Conservation (phyloP, 2,888 invertebrate genomes). For the Spodoptera picta region DNA sequence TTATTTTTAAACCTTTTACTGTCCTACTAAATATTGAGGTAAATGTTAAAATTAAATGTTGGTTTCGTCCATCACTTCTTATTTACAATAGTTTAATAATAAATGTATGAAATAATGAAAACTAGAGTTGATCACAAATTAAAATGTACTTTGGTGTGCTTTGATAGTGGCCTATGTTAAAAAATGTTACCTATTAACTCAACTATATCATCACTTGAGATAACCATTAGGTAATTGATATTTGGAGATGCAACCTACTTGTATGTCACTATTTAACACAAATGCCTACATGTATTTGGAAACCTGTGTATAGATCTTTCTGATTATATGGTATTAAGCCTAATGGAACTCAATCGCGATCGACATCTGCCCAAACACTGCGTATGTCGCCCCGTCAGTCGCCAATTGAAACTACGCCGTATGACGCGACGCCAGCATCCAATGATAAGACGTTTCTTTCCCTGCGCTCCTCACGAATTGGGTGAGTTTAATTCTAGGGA, state of each 20-base stretch:
- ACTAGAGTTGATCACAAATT: neutral
- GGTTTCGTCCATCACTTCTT: neutral
- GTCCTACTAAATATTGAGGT: neutral
- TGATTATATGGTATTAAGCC: conserved; percentile 52
- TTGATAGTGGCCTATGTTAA: conserved; percentile 24
- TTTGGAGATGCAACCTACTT: conserved; percentile 36
- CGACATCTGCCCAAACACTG: conserved; percentile 52
- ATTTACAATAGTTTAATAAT: conserved; percentile 1
- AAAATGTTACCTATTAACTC: conserved; percentile 7
- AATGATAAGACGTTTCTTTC: conserved; percentile 50
- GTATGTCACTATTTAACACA: conserved; percentile 38
- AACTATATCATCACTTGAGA: conserved; percentile 16
- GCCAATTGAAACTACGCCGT: conserved; percentile 48
- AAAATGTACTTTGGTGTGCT: conserved; percentile 4
- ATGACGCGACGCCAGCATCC: conserved; percentile 46
- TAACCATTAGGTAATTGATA: conserved; percentile 30
- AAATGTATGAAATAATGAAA: neutral
- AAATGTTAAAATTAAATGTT: too few species aligned
- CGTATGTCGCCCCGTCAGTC: conserved; percentile 47
- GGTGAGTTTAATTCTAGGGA: conserved; percentile 47
- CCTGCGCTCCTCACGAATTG: conserved; percentile 53
- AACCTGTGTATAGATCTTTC: conserved; percentile 50
- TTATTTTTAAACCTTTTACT: neutral
- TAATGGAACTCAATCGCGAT: conserved; percentile 51
- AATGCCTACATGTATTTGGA: conserved; percentile 46